Base-by-base conservation (phyloP, 2,797 vertebrate species). In the Thunnus albacares region DNA sequence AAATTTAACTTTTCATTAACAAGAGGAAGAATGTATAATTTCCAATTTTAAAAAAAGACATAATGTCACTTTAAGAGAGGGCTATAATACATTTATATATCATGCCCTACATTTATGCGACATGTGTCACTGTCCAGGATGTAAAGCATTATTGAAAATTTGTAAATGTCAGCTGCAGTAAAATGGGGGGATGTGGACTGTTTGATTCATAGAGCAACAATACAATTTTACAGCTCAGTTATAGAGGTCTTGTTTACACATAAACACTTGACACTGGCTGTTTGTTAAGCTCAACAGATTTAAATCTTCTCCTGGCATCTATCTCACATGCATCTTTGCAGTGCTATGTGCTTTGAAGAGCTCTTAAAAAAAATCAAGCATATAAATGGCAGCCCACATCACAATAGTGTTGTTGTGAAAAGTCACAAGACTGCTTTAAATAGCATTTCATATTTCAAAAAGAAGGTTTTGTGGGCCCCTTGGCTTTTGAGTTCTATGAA, bases 141-240 rank as follows among this genome's bases (percentile, higher is more conserved):
- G 35, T 20, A 15, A 43, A 52, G 33, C 43, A 59, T 71, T 43
- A 52, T 53, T 64, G 20, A 24, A 52, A 30, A 58, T 9, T 52
- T 59, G 33, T 64, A 26, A 35, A 24, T 18, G 3, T 5, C 61
- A 59, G 47, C 67, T 47, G 11, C 41, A 43, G 49, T 71, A 43
- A 52, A 22, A n/a, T 8, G 17, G 4, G n/a, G 0, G 20, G 28
- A 18, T 35, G 57, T 11, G 57, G 58, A 41, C 33, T 30, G 22
- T 47, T 22, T 67, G 56, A 75, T 51, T 64, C 53, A 58, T 10
- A 10, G 12, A 62, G 43, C 24, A 43, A 58, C 71, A 67, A 62
- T 45, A 33, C 13, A 28, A 17, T 79, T 62, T 83, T 62, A 57
- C 57, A 62, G 72, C 69, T 57, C 26, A 30, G 59, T 58, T 62